Evolutionary conservation across 1,140 invertebrate species (phyloP).

Genomic region (Drosophila takahashii): DNA sequence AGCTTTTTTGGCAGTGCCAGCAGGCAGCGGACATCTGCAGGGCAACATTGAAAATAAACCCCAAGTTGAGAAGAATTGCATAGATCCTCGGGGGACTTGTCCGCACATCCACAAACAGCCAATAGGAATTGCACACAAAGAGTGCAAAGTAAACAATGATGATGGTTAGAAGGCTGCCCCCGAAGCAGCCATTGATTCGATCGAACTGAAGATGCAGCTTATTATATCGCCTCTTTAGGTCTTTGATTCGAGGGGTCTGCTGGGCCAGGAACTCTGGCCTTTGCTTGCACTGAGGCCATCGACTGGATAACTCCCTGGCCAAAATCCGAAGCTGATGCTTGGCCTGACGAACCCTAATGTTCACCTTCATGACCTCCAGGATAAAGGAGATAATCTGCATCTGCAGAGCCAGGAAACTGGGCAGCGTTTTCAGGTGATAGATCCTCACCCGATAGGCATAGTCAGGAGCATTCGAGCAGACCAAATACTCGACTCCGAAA

Average conservation of each 20-base stretch:
- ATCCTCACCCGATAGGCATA: not conserved
- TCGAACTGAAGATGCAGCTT: conserved; percentile 36
- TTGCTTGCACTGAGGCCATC: conserved; percentile 11
- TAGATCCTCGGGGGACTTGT: not conserved
- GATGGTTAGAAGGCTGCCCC: conserved; percentile 56
- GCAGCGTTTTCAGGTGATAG: conserved; percentile 22
- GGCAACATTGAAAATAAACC: conserved; percentile 32
- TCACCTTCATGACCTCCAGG: conserved; percentile 44
- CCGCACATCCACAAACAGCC: conserved; percentile 49
- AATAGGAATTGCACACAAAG: conserved; percentile 65
- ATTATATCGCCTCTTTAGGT: conserved; percentile 45
- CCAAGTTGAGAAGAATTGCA: conserved; percentile 20
- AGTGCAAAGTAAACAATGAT: conserved; percentile 56
- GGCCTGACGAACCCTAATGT: conserved; percentile 19
- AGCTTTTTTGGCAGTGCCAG: conserved; percentile 69
- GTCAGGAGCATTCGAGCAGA: not conserved
- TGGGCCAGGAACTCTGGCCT: not conserved
- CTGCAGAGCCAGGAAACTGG: conserved; percentile 51
- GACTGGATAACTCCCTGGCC: conserved; percentile 16
- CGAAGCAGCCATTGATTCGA: conserved; percentile 47
- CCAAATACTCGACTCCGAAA: not conserved
- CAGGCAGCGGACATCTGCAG: conserved; percentile 51
- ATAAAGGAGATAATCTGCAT: conserved; percentile 56
- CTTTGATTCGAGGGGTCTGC: conserved; percentile 3
- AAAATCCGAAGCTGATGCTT: conserved; percentile 22